Base-by-base conservation (phyloP, 2,113 vertebrate species). In the Nibea albiflora region DNA sequence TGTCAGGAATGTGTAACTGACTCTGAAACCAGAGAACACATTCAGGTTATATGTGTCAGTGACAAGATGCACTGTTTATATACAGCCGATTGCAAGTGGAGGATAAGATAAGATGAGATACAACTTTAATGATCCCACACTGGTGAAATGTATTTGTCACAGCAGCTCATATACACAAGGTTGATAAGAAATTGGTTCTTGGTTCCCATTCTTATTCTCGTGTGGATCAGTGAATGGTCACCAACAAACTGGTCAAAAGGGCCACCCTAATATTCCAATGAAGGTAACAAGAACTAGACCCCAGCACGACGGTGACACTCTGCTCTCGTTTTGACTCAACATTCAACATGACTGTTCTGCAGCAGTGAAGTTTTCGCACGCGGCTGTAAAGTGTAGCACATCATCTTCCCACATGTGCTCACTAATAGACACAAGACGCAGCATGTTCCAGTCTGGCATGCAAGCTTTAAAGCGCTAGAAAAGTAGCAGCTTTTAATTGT, bases 361-460 rank as follows among this genome's bases (percentile, higher is more conserved):
- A 28, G 42, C 2, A 28, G 50, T 20, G 16, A 26, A 35, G 39
- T 57, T 49, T 28, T 67, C 28, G 20, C 52, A 60, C 22, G 9
- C 2, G 52, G 70, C 46, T 60, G 53, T 19, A 22, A 22, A 49
- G 54, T 24, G 64, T 52, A 20, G 39, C 26, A 61, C n/a, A 28
- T 28, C 11, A 5, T 54, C 26, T 39, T 81, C 26, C 26, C 57
- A 26, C 49, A 16, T 47, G 12, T 8, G 20, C 57, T 62, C 31
- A 35, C 47, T 66, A 73, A 69, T 63, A 46, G 79, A 75, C 19
- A 31, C 9, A 19, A 67, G 10, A 52, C 20, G 5, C n/a, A 42
- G 22, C 61, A 31, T 49, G 26, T 39, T 60, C 53, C 56, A 15
- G 3, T 54, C 35, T 12, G 11, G 28, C 56, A 28, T 78, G 28